phyloP scores from a whole-genome alignment of 2,888 invertebrate genomes.

The Aleiodes testaceus region DNA sequence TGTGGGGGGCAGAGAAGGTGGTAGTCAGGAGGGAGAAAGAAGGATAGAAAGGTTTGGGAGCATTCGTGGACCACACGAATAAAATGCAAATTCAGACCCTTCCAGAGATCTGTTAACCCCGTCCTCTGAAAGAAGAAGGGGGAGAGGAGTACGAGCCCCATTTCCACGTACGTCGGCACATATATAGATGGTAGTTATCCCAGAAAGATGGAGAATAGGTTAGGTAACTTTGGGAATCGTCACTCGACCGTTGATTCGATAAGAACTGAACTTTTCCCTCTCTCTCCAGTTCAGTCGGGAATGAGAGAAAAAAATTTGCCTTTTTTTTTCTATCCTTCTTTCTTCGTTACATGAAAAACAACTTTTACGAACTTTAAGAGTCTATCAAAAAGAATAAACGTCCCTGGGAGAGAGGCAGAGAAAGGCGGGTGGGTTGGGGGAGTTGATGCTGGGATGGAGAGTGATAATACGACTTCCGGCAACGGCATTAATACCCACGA shows the following conservation, averaged over 20 bases:
- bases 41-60: constrained; percentile 35
- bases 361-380: constrained; percentile 17
- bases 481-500: constrained; percentile 52
- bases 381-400: constrained; percentile 28
- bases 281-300: not conserved
- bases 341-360: not conserved
- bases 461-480: constrained; percentile 54
- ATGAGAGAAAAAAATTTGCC: not conserved
- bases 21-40: not conserved
- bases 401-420: constrained; percentile 14
- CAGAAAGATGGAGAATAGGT: constrained; percentile 12
- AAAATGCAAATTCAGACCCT: constrained; percentile 74
- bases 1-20: constrained; percentile 7
- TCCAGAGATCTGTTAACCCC: constrained; percentile 49
- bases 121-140: constrained; percentile 11
- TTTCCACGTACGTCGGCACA: constrained; percentile 15
- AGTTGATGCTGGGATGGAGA: constrained; percentile 36
- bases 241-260: constrained; percentile 28
- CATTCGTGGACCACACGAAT: constrained; percentile 68
- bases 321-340: not conserved
- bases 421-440: not conserved
- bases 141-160: constrained; percentile 13
- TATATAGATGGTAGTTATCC: constrained; percentile 31
- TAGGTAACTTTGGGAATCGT: constrained; percentile 6
- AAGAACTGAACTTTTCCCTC: constrained; percentile 3